phyloP scores from a whole-genome alignment of 2,797 vertebrate genomes.

The Propithecus perrieri region DNA sequence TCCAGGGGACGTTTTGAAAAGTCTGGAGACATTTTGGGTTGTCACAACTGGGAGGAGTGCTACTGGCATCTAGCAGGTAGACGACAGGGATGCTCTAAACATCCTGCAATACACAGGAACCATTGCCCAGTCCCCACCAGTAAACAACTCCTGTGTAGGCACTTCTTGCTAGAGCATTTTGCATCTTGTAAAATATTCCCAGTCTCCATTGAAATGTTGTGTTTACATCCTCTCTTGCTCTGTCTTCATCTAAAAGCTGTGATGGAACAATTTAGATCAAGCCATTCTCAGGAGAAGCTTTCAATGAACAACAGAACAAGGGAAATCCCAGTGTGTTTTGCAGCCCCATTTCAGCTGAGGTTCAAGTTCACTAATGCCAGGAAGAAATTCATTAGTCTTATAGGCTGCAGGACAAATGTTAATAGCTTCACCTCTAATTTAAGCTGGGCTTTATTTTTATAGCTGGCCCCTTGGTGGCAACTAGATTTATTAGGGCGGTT shows the following conservation, averaged over 20 bases:
- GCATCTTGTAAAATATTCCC: background rate
- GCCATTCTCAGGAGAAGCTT: constrained; percentile 34
- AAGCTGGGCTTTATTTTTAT: constrained; percentile 74
- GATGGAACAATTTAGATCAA: constrained; percentile 31
- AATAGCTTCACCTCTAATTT: constrained; percentile 75
- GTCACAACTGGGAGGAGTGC: background rate
- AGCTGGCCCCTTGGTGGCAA: constrained; percentile 48
- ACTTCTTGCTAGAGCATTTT: background rate
- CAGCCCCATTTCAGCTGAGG: constrained; percentile 53
- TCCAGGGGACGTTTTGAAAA: background rate
- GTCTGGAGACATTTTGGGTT: background rate
- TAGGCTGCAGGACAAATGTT: constrained; percentile 60
- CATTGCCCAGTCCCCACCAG: background rate
- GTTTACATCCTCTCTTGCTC: background rate
- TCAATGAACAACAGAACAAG: constrained; percentile 37
- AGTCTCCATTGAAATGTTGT: background rate
- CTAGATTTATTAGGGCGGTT: constrained; percentile 63
- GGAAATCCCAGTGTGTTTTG: constrained; percentile 11
- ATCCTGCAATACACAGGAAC: background rate
- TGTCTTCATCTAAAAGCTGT: constrained; percentile 28
- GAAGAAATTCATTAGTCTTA: constrained; percentile 64
- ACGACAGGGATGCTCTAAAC: background rate
- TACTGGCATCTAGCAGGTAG: background rate
- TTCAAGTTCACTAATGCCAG: constrained; percentile 51
- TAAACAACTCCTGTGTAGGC: background rate